phyloP scores from a whole-genome alignment of 2,797 vertebrate species.

The Percopsis omiscomaycus region DNA sequence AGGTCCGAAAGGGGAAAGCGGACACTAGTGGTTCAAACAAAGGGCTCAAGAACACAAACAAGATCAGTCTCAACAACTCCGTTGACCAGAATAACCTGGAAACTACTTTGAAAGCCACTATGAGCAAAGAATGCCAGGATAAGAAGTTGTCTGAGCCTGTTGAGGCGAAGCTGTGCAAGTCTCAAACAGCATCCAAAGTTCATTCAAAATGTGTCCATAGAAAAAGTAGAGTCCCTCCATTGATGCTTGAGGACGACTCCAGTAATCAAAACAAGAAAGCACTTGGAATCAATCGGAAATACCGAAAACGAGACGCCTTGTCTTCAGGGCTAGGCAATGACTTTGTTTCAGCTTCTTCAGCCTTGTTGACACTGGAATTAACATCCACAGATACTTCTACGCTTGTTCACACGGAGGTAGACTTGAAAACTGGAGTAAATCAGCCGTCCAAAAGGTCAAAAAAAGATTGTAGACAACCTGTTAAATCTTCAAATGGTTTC shows the following conservation, averaged over 20 bases:
- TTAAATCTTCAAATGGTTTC: conserved; percentile 6
- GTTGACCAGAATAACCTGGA: conserved; percentile 39
- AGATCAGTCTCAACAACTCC: not conserved
- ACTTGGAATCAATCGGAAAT: conserved; percentile 48
- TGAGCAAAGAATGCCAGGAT: not conserved
- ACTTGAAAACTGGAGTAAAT: not conserved
- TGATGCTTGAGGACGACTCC: no score
- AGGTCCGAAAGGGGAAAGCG: not conserved
- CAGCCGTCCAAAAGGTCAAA: conserved; percentile 46
- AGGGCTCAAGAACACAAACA: conserved; percentile 11
- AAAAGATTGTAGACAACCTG: conserved; percentile 11
- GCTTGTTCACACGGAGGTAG: conserved; percentile 4
- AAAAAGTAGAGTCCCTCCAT: conserved; percentile 11
- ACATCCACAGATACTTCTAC: not conserved
- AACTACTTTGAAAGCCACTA: conserved; percentile 30
- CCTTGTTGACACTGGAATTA: not conserved
- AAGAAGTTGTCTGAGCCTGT: conserved; percentile 16
- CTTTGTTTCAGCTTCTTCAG: conserved; percentile 26
- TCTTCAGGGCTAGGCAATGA: not conserved
- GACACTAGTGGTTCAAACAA: conserved; percentile 23
- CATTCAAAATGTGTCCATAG: not conserved
- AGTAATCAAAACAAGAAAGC: conserved; percentile 25
- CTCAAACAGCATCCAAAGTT: not conserved
- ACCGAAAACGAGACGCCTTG: not conserved
- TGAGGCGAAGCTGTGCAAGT: conserved; percentile 8